Percentiles rank a stretch among this genome's conserved stretches.
Conservation (phyloP, 1,140 invertebrate species). For the Anastrepha obliqua region DNA sequence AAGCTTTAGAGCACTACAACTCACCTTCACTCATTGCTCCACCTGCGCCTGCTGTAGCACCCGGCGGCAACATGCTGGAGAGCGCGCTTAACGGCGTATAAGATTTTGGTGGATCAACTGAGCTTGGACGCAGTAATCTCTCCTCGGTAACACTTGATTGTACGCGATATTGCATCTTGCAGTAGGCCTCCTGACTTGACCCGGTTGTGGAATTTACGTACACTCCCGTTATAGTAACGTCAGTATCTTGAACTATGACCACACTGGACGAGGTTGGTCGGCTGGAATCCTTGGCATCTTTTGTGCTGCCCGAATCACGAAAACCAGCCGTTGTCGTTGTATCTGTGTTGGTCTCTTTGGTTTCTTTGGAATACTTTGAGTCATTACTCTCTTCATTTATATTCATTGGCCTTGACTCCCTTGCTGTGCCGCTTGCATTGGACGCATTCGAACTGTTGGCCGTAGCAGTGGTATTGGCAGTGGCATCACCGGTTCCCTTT, state of each 20-base stretch:
- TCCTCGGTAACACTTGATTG: constrained; percentile 74
- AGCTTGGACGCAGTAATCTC: constrained; percentile 80
- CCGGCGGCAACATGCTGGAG: constrained; percentile 90
- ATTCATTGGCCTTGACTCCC: constrained; percentile 57
- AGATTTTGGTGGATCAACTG: constrained; percentile 85
- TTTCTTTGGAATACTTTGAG: constrained; percentile 77
- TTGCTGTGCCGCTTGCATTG: constrained; percentile 52
- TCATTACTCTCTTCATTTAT: constrained; percentile 72
- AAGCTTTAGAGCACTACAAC: constrained; percentile 43
- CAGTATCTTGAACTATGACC: constrained; percentile 87
- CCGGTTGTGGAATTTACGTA: constrained; percentile 84
- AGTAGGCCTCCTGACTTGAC: constrained; percentile 87
- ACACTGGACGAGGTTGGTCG: constrained; percentile 76
- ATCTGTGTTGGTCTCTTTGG: constrained; percentile 77
- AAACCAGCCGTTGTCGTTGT: constrained; percentile 66
- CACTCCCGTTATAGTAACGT: constrained; percentile 89
- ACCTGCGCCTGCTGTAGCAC: constrained; percentile 73
- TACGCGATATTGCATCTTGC: constrained; percentile 86
- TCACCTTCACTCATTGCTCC: constrained; percentile 66
- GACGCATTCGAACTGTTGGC: constrained; percentile 48
- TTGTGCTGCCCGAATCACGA: constrained; percentile 66
- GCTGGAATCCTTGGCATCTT: constrained; percentile 71
- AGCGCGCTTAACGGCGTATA: constrained; percentile 90
- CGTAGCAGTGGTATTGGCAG: constrained; percentile 32
- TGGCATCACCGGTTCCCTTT: background rate